Percentiles rank a stretch among this genome's conserved stretches.
Evolutionary conservation across 2,888 invertebrate species (phyloP).

Genomic region (Perizoma affinitatum): DNA sequence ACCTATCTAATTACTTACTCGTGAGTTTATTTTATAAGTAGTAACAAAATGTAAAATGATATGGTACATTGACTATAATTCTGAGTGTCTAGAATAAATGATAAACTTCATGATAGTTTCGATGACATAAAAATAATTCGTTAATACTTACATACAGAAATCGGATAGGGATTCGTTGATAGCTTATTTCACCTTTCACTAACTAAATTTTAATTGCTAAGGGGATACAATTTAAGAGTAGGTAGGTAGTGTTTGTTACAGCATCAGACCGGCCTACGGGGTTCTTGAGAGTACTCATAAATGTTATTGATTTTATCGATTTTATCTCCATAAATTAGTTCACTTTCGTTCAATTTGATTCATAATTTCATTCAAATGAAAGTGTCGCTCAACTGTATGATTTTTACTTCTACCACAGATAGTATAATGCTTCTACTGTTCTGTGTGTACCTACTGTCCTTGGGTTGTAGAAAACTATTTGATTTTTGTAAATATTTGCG

Average conservation of each 20-base stretch:
- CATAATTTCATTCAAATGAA: too few relatives aligned
- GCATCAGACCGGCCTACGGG: too few relatives aligned
- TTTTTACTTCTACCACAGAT: too few relatives aligned
- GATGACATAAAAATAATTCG: conserved; percentile 18
- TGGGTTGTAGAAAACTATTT: conserved; percentile 26
- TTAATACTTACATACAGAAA: conserved; percentile 14
- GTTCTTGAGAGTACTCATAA: too few relatives aligned
- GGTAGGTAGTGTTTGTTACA: not conserved
- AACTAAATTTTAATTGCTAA: conserved; percentile 12
- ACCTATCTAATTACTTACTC: conserved; percentile 52
- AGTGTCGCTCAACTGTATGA: too few relatives aligned
- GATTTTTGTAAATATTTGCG: not conserved
- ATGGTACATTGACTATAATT: conserved; percentile 79
- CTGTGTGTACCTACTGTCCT: not conserved
- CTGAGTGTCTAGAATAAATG: conserved; percentile 55
- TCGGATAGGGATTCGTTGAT: conserved; percentile 41
- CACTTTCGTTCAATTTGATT: too few relatives aligned
- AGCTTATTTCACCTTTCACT: conserved; percentile 16
- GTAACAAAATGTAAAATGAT: conserved; percentile 80
- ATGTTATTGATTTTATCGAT: too few relatives aligned
- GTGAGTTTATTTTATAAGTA: conserved; percentile 46
- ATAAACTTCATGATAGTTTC: conserved; percentile 17
- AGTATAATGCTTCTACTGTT: too few relatives aligned
- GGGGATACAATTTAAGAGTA: conserved; percentile 1
- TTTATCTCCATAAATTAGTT: too few relatives aligned